phyloP scores from a whole-genome alignment of 1,140 invertebrate species.

The Danaus plexippus region DNA sequence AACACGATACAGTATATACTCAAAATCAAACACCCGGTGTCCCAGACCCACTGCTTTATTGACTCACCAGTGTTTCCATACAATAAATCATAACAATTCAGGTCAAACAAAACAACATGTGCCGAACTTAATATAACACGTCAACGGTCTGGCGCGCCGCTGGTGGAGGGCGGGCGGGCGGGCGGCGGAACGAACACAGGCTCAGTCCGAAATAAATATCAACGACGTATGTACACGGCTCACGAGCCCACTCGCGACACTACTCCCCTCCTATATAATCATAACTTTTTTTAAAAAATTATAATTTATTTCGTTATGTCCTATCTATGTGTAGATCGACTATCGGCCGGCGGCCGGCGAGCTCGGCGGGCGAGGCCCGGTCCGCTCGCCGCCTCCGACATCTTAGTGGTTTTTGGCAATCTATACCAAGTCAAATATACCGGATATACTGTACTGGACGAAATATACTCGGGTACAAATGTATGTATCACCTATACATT shows the following conservation, averaged over 20 bases:
- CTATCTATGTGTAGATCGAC: constrained; percentile 53
- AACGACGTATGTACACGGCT: constrained; percentile 61
- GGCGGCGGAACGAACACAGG: constrained; percentile 17
- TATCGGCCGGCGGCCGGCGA: constrained; percentile 10
- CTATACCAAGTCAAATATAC: constrained; percentile 16
- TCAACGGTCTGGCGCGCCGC: constrained; percentile 54
- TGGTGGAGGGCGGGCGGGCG: constrained; percentile 19
- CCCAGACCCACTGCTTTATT: constrained; percentile 70
- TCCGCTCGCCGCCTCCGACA: too few species aligned
- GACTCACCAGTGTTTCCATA: constrained; percentile 67
- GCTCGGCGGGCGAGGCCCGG: too few species aligned
- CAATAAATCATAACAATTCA: constrained; percentile 71
- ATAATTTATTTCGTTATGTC: constrained; percentile 69
- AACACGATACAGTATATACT: constrained; percentile 45
- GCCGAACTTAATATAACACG: constrained; percentile 66
- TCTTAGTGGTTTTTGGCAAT: constrained; percentile 12
- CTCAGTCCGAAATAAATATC: constrained; percentile 65
- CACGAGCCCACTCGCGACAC: constrained; percentile 54
- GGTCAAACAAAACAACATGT: constrained; percentile 70
- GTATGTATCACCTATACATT: constrained; percentile 13
- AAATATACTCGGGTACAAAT: constrained; percentile 2
- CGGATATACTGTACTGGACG: constrained; percentile 17
- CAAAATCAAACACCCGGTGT: constrained; percentile 63
- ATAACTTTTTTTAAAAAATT: constrained; percentile 63
- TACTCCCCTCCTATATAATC: constrained; percentile 48